A percentile compares a stretch with the other conserved stretches of the same genome.
These are phyloP conservation scores for Antheraea assamensis DNA, from an alignment of 2,888 invertebrate species.

Conservation along the genomic window DNA sequence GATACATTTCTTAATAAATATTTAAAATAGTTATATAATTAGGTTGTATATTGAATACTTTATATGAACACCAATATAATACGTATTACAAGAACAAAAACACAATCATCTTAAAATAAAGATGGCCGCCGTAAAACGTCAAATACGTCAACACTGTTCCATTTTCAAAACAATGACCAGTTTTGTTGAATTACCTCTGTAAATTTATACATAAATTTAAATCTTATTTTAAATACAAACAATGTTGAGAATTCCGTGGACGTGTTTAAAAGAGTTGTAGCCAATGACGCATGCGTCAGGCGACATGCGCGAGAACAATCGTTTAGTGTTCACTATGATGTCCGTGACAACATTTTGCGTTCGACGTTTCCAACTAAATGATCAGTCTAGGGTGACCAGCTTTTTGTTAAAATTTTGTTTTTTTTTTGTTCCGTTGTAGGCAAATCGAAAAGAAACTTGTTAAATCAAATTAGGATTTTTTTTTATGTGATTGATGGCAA, in stretches of 20 bases:
- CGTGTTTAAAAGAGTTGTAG: constrained; percentile 17
- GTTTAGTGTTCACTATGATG: constrained; percentile 40
- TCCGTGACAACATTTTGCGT: constrained; percentile 39
- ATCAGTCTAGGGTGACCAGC: constrained; percentile 29
- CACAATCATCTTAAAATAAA: constrained; percentile 13
- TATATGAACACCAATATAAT: not conserved
- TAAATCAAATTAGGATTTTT: no score
- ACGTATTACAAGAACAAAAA: not conserved
- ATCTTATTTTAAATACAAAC: not conserved
- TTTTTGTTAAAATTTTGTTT: not conserved
- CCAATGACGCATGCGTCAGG: constrained; percentile 39
- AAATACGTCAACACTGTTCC: constrained; percentile 34
- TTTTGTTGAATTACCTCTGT: constrained; percentile 22
- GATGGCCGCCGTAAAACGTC: constrained; percentile 25
- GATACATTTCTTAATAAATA: no score
- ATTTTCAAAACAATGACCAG: constrained; percentile 40
- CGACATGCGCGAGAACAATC: constrained; percentile 47
- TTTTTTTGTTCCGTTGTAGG: not conserved
- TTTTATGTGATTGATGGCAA: no score
- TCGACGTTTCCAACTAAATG: constrained; percentile 41
- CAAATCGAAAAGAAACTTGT: no score
- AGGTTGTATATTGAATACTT: not conserved
- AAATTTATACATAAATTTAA: not conserved
- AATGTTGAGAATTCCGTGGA: not conserved
- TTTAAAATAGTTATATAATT: not conserved